A percentile compares a stretch with the other conserved stretches of the same genome.
phyloP scores from a whole-genome alignment of 2,113 vertebrate genomes.

The Etheostoma cragini region DNA sequence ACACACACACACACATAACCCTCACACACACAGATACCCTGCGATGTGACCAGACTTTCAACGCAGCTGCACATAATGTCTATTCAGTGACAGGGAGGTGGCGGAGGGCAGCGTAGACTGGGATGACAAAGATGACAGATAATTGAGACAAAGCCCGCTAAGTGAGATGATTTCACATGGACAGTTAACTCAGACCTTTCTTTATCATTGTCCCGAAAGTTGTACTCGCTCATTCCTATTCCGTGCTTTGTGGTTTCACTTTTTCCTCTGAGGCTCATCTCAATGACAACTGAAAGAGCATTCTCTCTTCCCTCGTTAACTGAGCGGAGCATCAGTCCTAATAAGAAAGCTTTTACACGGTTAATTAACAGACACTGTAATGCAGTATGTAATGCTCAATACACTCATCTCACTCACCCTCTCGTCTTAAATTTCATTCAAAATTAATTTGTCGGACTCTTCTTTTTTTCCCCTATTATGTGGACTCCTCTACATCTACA shows the following conservation, averaged over 20 bases:
- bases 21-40: slow-evolving; percentile 65
- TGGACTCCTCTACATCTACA: slow-evolving; percentile 50
- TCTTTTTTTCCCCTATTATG: slow-evolving; percentile 28
- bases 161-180: slow-evolving; percentile 50
- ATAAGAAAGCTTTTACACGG: slow-evolving; percentile 81
- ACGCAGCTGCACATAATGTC: slow-evolving; percentile 79
- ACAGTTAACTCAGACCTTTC: slow-evolving; percentile 46
- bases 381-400: slow-evolving; percentile 76
- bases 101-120: slow-evolving; percentile 44
- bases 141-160: slow-evolving; percentile 44
- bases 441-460: slow-evolving; percentile 63
- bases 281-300: slow-evolving; percentile 66
- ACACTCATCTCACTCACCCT: slow-evolving; percentile 69
- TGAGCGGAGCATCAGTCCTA: slow-evolving; percentile 73
- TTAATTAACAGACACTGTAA: slow-evolving; percentile 81
- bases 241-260: slow-evolving; percentile 30
- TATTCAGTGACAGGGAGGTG: slow-evolving; percentile 74
- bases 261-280: slow-evolving; percentile 53
- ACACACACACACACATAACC: slow-evolving; percentile 46
- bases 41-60: slow-evolving; percentile 83
- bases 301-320: slow-evolving; percentile 66
- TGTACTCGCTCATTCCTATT: slow-evolving; percentile 44
- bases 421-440: slow-evolving; percentile 75
- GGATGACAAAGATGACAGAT: slow-evolving; percentile 62
- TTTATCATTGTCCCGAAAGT: slow-evolving; percentile 43